A percentile compares a stretch with the other conserved stretches of the same genome.
Evolutionary conservation across 2,797 vertebrate species (phyloP).

Genomic region (Anabacerthia variegaticeps): DNA sequence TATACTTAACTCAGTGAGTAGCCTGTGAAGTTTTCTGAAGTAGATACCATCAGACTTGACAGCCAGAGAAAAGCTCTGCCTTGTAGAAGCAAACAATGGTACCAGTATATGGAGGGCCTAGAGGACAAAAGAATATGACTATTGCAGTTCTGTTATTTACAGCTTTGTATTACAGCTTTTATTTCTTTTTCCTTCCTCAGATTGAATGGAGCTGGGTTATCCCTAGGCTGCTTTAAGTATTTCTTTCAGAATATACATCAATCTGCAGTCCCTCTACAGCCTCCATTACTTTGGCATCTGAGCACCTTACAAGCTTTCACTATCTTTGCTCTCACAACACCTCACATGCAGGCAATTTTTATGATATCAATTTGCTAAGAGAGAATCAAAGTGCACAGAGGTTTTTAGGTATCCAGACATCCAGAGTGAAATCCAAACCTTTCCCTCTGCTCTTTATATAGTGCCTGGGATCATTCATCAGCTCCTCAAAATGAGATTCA

Average conservation of each 20-base stretch:
- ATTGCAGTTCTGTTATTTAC: conserved; percentile 36
- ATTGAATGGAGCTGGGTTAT: not conserved
- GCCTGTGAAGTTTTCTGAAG: conserved; percentile 35
- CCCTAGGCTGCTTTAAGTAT: not conserved
- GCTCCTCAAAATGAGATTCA: not conserved
- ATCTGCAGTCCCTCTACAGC: not conserved
- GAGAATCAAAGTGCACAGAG: not conserved
- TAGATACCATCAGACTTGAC: conserved; percentile 29
- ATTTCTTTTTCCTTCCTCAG: not conserved
- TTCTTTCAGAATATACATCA: conserved; percentile 8
- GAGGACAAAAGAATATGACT: conserved; percentile 27
- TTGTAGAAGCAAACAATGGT: conserved; percentile 12
- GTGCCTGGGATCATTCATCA: not conserved
- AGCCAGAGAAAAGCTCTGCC: conserved; percentile 28
- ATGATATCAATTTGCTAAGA: not conserved
- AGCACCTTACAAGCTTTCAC: not conserved
- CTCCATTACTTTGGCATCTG: not conserved
- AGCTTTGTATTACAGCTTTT: conserved; percentile 31
- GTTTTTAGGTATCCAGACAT: not conserved
- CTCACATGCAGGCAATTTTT: not conserved
- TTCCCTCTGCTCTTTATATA: not conserved
- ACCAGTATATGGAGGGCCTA: not conserved
- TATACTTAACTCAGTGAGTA: conserved; percentile 44
- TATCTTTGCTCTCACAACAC: not conserved
- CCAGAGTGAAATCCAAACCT: not conserved